Percentiles rank a stretch among this genome's conserved stretches.
Conservation (phyloP, 2,113 vertebrate species). For the Axis porcinus region DNA sequence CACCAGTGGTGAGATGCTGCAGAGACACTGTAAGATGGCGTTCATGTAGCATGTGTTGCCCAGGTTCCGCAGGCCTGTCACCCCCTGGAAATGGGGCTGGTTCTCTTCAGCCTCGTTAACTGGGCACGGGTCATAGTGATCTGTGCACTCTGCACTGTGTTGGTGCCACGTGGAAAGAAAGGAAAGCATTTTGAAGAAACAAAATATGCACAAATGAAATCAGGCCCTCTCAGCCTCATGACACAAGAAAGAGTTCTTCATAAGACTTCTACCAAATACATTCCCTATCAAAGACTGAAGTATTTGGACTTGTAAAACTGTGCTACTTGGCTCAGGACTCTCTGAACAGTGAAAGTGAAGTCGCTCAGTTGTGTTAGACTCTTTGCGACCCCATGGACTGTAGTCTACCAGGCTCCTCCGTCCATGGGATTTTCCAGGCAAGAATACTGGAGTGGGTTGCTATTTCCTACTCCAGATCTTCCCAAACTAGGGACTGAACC, state of each 20-base stretch:
- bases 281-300: neutral
- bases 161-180: neutral
- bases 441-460: neutral
- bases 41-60: conserved; percentile 93
- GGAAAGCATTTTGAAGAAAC: neutral
- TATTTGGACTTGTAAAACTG: neutral
- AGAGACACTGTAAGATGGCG: conserved; percentile 86
- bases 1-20: conserved; percentile 81
- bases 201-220: neutral
- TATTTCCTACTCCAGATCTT: neutral
- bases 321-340: neutral
- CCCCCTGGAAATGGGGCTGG: conserved; percentile 50
- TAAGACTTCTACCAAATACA: neutral
- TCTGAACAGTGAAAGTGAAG: neutral
- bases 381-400: neutral
- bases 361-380: neutral
- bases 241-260: neutral
- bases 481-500: neutral
- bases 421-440: neutral
- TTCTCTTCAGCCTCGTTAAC: neutral
- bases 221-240: neutral
- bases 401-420: neutral
- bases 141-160: conserved; percentile 31
- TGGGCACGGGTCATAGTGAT: neutral
- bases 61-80: conserved; percentile 86